Evolutionary conservation across 2,113 vertebrate species (phyloP), one percentile per base, ranked within the genome.

Genomic region (Galemys pyrenaicus): DNA sequence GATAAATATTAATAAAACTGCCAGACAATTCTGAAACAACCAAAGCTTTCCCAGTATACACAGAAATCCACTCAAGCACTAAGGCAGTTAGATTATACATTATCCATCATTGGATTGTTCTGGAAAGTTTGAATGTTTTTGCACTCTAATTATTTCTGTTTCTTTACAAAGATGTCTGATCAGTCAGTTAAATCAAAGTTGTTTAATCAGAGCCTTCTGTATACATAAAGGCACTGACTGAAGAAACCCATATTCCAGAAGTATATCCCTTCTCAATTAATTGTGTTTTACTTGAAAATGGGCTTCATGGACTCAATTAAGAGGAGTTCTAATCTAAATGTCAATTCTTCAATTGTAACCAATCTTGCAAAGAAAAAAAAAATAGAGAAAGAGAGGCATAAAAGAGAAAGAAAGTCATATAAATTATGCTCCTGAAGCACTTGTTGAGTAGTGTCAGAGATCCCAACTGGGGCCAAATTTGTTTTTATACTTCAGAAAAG

Each of bases 211-310:
- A 60, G 28, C 16, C 54, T 30, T 81, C 51, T 83, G 30, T 54
- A 79, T 35, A 62, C 44, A 13, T 15, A 79, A 78, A 84, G 37
- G 37, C 32, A 3, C 51, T 74, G 22, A 24, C 49, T 87, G 8
- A 9, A 86, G 68, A 94, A 81, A 65, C 17, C 8, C 22, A 37
- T 73, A 80, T 77, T 94, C 67, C 16, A 28, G 79, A 85, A 89
- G 39, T 20, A 39, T 35, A 75, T 77, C n/a, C 41, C 44, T 86
- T 83, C 24, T 85, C 71, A 60, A 10, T 39, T 84, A 94, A 92
- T 89, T 89, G 35, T 83, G 19, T 56, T 89, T 97, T 94, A 88
- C 85, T 91, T 84, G 65, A 81, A 87, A 95, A 87, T 91, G 24
- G 24, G n/a, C 37, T 81, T 92, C 51, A 19, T 80, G 37, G 44